These are phyloP conservation scores for Luidia sarsii DNA, from an alignment of 53 echinoderm and acorn worm species.

Conservation along the genomic window DNA sequence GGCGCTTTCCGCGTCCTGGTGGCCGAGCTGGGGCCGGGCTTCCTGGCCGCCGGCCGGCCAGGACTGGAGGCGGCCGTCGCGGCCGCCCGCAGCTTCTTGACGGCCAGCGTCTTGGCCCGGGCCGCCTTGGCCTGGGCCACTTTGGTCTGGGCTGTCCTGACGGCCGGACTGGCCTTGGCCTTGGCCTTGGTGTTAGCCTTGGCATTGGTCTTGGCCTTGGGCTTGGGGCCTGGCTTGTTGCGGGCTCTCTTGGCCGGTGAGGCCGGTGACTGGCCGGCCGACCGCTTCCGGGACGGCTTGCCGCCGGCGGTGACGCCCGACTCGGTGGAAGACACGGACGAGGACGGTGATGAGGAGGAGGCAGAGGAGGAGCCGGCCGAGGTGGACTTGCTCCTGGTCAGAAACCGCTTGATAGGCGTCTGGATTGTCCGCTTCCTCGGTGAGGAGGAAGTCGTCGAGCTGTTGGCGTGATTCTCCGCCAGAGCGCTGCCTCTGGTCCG, in stretches of 20 bases:
- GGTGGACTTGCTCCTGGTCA: constrained; percentile 39
- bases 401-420: constrained; percentile 41
- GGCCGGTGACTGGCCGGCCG: constrained; percentile 23
- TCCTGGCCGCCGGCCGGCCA: not conserved
- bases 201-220: constrained; percentile 33
- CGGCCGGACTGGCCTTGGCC: too few species aligned
- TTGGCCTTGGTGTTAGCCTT: constrained; percentile 39
- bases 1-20: constrained; percentile 25
- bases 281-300: constrained; percentile 47
- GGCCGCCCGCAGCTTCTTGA: not conserved
- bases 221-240: constrained; percentile 3
- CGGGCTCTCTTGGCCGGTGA: constrained; percentile 27
- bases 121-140: constrained; percentile 15
- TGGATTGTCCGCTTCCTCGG: constrained; percentile 42
- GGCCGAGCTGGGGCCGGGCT: not conserved
- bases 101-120: constrained; percentile 12
- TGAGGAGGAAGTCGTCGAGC: constrained; percentile 19
- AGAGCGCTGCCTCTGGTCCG: constrained; percentile 44
- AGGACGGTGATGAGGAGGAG: too few species aligned
- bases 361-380: not conserved
- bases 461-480: constrained; percentile 54
- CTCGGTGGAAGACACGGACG: constrained; percentile 11
- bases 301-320: constrained; percentile 38
- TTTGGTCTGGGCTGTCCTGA: constrained; percentile 22
- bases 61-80: constrained; percentile 17